phyloP scores from a whole-genome alignment of 30 jellyfish, hydroid and myxozoan genomes.

The Hydra vulgaris region DNA sequence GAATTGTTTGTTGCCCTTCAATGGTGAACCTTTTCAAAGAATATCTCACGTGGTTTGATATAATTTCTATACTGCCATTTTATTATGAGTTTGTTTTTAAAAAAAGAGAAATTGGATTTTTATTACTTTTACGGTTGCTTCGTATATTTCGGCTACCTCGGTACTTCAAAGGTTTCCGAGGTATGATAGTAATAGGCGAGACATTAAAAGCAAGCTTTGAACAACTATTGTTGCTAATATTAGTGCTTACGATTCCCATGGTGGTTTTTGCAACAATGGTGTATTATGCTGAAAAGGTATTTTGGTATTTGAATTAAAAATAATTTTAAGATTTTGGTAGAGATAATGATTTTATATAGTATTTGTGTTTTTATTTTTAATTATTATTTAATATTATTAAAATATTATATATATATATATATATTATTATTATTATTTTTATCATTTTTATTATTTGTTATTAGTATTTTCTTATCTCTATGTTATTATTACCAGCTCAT shows the following conservation, averaged over 20 bases:
- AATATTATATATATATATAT: too few relatives aligned
- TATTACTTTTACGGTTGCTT: conserved; percentile 61
- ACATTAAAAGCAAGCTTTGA: conserved; percentile 88
- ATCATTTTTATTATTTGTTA: too few relatives aligned
- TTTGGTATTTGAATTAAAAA: too few relatives aligned
- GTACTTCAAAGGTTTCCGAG: conserved; percentile 75
- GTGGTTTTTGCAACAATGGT: conserved; percentile 78
- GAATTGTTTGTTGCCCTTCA: conserved; percentile 67
- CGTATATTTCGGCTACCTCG: conserved; percentile 84
- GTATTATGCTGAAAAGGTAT: conserved; percentile 91
- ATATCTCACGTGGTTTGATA: conserved; percentile 76
- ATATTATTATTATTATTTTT: too few relatives aligned
- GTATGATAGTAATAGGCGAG: conserved; percentile 93
- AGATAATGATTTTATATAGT: too few relatives aligned
- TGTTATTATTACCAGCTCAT: too few relatives aligned
- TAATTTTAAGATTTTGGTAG: too few relatives aligned
- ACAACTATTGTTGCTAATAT: conserved; percentile 61
- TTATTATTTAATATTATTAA: too few relatives aligned
- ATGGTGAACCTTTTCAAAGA: conserved; percentile 36
- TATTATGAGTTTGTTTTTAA: conserved; percentile 49
- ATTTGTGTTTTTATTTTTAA: too few relatives aligned
- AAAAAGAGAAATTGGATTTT: conserved; percentile 49
- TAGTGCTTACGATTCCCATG: conserved; percentile 73
- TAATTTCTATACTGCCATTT: conserved; percentile 60
- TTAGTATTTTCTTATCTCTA: too few relatives aligned